phyloP scores from a whole-genome alignment of 2,797 vertebrate species.

The Buceros bicornis region DNA sequence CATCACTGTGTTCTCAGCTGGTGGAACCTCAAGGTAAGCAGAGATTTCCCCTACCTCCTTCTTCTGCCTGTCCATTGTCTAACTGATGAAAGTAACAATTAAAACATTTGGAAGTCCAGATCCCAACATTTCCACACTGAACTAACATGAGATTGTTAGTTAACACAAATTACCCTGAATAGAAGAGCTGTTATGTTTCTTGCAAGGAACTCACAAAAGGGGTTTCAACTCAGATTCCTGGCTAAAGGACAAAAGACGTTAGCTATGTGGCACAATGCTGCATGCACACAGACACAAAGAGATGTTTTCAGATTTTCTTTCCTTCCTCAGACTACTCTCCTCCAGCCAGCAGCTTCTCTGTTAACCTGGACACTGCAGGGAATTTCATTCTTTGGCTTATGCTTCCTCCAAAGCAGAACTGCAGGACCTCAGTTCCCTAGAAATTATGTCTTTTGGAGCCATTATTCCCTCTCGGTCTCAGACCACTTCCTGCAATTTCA shows the following conservation, averaged over 20 bases:
- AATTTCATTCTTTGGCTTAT: constrained; percentile 36
- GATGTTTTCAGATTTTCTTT: not conserved
- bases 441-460: constrained; percentile 29
- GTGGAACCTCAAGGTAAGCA: not conserved
- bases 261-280: not conserved
- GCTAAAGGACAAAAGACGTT: not conserved
- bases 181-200: not conserved
- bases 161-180: not conserved
- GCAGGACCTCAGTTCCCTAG: not conserved
- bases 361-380: not conserved
- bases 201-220: not conserved
- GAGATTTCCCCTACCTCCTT: not conserved
- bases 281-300: not conserved
- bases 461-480: not conserved
- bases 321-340: constrained; percentile 6
- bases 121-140: accelerated
- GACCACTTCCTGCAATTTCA: constrained; percentile 52
- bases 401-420: constrained; percentile 4
- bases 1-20: not conserved
- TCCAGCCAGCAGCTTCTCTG: not conserved
- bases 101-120: not conserved
- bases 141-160: not conserved
- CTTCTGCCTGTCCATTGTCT: not conserved
- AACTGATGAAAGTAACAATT: not conserved
- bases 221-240: not conserved